These are phyloP conservation scores for Hippocampus mohnikei DNA, from an alignment of 2,113 vertebrate species.

Conservation along the genomic window DNA sequence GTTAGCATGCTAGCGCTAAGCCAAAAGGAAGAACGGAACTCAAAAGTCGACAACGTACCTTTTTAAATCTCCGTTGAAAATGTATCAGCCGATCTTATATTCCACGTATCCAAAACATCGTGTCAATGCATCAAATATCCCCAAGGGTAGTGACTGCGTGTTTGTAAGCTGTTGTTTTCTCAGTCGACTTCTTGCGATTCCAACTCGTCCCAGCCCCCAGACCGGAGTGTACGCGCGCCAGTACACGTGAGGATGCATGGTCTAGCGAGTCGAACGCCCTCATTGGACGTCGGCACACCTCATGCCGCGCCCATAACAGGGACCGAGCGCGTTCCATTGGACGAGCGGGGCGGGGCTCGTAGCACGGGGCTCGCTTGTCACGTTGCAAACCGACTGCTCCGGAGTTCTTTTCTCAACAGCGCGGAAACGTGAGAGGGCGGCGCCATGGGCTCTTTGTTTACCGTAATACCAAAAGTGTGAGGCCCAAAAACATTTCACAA, in stretches of 20 bases:
- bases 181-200: slow-evolving; percentile 8
- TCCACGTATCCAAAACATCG: background rate
- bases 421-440: slow-evolving; percentile 21
- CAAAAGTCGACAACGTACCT: background rate
- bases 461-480: slow-evolving; percentile 6
- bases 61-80: background rate
- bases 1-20: slow-evolving; percentile 11
- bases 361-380: slow-evolving; percentile 62
- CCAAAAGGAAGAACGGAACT: background rate
- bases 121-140: background rate
- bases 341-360: slow-evolving; percentile 20
- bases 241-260: slow-evolving; percentile 57
- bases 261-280: background rate
- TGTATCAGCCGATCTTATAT: background rate
- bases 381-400: slow-evolving; percentile 62
- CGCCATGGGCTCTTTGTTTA: accelerated
- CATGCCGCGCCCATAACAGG: background rate
- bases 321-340: slow-evolving; percentile 37
- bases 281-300: slow-evolving; percentile 29
- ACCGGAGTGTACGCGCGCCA: slow-evolving; percentile 59
- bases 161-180: background rate
- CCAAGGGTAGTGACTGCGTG: background rate
- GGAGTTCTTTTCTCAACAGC: slow-evolving; percentile 27
- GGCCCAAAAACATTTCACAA: background rate
- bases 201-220: slow-evolving; percentile 1